phyloP scores from a whole-genome alignment of 2,888 invertebrate genomes.

The Scaptomyza flava region DNA sequence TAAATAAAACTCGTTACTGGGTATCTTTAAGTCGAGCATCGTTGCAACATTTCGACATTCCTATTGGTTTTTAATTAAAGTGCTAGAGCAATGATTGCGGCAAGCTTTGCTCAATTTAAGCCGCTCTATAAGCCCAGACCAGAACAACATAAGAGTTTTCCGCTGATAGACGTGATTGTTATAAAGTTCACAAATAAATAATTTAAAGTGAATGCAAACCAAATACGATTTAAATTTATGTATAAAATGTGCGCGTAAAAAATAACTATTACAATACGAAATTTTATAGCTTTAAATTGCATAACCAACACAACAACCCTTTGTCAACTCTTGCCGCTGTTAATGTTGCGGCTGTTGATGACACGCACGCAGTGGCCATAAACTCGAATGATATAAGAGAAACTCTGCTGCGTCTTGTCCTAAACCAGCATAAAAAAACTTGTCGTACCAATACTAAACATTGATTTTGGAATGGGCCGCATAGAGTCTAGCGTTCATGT shows the following conservation, averaged over 20 bases:
- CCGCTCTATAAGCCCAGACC: conserved; percentile 5
- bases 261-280: conserved; percentile 5
- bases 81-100: conserved; percentile 65
- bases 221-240: conserved; percentile 2
- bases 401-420: conserved; percentile 2
- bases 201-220: conserved; percentile 1
- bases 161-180: conserved; percentile 31
- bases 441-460: conserved; percentile 4
- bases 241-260: not conserved
- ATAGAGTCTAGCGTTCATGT: not conserved
- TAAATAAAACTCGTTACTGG: not conserved
- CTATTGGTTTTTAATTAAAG: conserved; percentile 65
- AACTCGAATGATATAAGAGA: conserved; percentile 16
- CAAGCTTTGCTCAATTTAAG: conserved; percentile 72
- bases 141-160: conserved; percentile 16
- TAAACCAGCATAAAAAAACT: conserved; percentile 13
- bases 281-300: conserved; percentile 4
- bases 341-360: conserved; percentile 12
- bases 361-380: conserved; percentile 31
- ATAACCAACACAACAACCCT: not conserved
- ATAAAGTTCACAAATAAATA: conserved; percentile 8
- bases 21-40: conserved; percentile 8
- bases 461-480: conserved; percentile 6
- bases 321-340: not conserved
- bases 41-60: too few species aligned